Evolutionary conservation across 1,140 invertebrate species (phyloP).

Genomic region (Campodea augens): DNA sequence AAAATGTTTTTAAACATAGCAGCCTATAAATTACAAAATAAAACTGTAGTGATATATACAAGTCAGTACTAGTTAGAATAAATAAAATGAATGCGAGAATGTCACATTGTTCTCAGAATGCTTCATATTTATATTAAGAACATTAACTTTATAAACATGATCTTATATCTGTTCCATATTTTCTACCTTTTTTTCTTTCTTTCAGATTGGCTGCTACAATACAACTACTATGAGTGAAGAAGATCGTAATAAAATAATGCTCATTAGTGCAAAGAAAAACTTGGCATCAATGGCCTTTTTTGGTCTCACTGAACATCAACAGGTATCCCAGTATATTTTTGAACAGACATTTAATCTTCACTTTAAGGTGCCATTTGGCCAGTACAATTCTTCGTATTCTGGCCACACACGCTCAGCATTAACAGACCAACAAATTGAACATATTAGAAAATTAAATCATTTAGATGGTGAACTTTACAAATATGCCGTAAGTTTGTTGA

Average conservation of each 20-base stretch:
- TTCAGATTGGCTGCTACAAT: constrained; percentile 93
- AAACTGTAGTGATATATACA: too few relatives aligned
- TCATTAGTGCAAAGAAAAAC: constrained; percentile 89
- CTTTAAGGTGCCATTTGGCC: constrained; percentile 70
- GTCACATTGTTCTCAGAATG: too few relatives aligned
- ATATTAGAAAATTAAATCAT: constrained; percentile 60
- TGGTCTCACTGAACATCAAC: constrained; percentile 85
- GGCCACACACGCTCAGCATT: constrained; percentile 53
- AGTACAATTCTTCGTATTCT: constrained; percentile 73
- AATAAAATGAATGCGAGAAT: too few relatives aligned
- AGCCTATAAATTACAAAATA: too few relatives aligned
- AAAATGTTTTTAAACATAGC: too few relatives aligned
- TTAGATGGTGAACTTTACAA: constrained; percentile 86
- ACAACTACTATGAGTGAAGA: constrained; percentile 44
- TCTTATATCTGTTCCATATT: not conserved
- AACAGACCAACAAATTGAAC: constrained; percentile 44
- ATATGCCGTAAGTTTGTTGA: constrained; percentile 76
- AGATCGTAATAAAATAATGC: constrained; percentile 56
- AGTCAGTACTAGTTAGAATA: too few relatives aligned
- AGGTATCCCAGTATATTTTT: constrained; percentile 88
- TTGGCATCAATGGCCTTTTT: constrained; percentile 89
- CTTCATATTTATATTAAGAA: too few relatives aligned
- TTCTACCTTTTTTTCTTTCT: not conserved
- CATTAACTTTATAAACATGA: not conserved
- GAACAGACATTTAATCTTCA: constrained; percentile 90